Evolutionary conservation across 2,888 invertebrate genomes (phyloP).

Genomic region (Drosophila putrida): DNA sequence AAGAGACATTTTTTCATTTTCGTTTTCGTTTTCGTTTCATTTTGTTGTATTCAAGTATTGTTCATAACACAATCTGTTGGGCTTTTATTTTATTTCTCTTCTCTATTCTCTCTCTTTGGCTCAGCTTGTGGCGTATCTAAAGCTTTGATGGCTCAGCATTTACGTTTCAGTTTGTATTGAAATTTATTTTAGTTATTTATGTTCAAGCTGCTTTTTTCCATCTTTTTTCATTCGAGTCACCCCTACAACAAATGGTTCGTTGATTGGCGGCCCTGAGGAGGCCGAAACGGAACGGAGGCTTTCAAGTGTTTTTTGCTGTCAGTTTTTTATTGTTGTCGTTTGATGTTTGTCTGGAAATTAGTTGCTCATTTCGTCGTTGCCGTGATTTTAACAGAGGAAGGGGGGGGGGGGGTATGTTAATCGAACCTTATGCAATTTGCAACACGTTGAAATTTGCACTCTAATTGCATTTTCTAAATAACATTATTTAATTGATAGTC

Average conservation of each 20-base stretch:
- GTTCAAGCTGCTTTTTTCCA: constrained; percentile 60
- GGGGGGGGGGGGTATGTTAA: neutral
- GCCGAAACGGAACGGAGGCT: constrained; percentile 26
- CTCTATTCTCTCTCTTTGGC: constrained; percentile 32
- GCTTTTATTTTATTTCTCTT: constrained; percentile 21
- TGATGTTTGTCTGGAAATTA: constrained; percentile 40
- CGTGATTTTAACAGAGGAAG: neutral
- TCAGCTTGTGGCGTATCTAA: constrained; percentile 53
- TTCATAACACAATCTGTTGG: constrained; percentile 36
- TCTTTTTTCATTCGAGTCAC: constrained; percentile 25
- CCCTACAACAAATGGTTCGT: constrained; percentile 55
- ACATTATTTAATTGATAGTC: constrained; percentile 29
- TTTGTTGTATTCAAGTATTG: constrained; percentile 32
- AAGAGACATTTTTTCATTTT: constrained; percentile 38
- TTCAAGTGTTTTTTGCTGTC: constrained; percentile 41
- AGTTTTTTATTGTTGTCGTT: constrained; percentile 28
- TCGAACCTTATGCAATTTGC: constrained; percentile 31
- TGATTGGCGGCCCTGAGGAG: constrained; percentile 67
- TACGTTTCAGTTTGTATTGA: constrained; percentile 66
- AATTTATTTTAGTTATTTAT: constrained; percentile 74
- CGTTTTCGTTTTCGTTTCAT: constrained; percentile 34
- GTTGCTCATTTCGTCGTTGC: constrained; percentile 40
- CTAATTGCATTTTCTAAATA: constrained; percentile 24
- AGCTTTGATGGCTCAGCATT: constrained; percentile 76
- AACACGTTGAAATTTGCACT: constrained; percentile 11